Percentiles rank a stretch among this genome's conserved stretches.
Evolutionary conservation across 1,140 invertebrate species (phyloP).

Genomic region (Euura saliciscinereae): DNA sequence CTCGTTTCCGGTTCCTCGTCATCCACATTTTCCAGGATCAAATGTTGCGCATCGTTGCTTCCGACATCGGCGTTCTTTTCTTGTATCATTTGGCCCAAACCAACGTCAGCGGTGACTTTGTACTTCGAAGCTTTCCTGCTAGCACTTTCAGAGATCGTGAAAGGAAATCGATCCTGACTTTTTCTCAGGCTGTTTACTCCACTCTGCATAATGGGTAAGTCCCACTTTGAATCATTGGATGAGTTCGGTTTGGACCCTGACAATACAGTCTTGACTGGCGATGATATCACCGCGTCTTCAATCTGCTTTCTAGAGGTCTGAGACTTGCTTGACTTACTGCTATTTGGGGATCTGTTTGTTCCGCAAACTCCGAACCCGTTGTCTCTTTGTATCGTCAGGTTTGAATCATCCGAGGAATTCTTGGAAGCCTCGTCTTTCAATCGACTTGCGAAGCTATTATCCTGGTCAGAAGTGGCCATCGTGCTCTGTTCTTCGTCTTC

Average conservation of each 20-base stretch:
- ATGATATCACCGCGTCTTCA: background rate
- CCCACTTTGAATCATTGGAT: background rate
- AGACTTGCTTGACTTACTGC: too few relatives aligned
- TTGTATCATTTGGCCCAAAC: background rate
- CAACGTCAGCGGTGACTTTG: conserved; percentile 1
- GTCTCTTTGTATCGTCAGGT: too few relatives aligned
- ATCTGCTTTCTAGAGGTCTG: background rate
- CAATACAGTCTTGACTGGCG: background rate
- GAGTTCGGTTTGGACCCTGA: background rate
- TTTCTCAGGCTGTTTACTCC: conserved; percentile 23
- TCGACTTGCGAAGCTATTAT: too few relatives aligned
- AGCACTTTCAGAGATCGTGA: conserved; percentile 40
- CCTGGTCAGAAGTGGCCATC: background rate
- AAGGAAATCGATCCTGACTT: conserved; percentile 42
- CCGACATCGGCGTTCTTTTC: background rate
- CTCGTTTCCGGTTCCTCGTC: background rate
- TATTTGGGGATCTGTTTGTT: too few relatives aligned
- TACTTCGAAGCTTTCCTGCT: conserved; percentile 20
- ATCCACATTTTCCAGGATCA: background rate
- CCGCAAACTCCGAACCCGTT: too few relatives aligned
- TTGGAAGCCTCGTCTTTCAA: too few relatives aligned
- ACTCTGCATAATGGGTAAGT: background rate
- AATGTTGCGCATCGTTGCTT: background rate
- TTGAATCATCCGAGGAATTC: too few relatives aligned
- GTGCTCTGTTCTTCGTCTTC: background rate